Percentiles rank a stretch among this genome's conserved stretches.
Conservation (phyloP, 2,113 vertebrate species). For the Sebastes fasciatus region DNA sequence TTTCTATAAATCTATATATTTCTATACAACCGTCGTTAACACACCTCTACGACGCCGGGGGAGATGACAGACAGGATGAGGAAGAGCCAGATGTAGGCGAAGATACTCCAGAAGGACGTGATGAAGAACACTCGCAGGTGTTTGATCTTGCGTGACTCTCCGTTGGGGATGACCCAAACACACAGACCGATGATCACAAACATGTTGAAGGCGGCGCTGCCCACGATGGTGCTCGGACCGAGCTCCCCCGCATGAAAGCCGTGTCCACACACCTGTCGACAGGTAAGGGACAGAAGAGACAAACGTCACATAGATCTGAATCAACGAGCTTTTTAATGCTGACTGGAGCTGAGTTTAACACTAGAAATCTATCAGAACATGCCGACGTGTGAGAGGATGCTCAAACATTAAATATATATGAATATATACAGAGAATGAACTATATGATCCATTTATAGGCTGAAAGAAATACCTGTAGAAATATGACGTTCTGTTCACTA, state of each 20-base stretch:
- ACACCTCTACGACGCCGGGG: constrained; percentile 90
- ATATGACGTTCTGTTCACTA: neutral
- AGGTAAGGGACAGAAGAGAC: neutral
- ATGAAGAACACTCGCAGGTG: constrained; percentile 96
- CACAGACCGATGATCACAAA: constrained; percentile 95
- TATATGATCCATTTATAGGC: neutral
- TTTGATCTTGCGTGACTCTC: constrained; percentile 92
- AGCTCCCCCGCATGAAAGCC: constrained; percentile 93
- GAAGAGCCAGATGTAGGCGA: constrained; percentile 97
- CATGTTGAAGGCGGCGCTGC: constrained; percentile 98
- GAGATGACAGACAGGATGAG: constrained; percentile 95
- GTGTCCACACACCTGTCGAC: constrained; percentile 89
- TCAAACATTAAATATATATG: neutral
- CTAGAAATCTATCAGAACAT: neutral
- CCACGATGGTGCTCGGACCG: constrained; percentile 94
- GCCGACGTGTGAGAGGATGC: neutral
- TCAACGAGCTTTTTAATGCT: neutral
- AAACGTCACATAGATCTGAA: neutral
- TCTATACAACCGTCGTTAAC: constrained; percentile 11
- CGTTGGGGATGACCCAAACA: constrained; percentile 90
- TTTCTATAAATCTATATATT: too few species aligned
- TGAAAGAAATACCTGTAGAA: neutral
- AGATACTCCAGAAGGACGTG: constrained; percentile 96
- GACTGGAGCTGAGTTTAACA: neutral
- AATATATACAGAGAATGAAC: neutral